Conservation (phyloP, 2,888 invertebrate genomes). For the Pediacus dermestoides region DNA sequence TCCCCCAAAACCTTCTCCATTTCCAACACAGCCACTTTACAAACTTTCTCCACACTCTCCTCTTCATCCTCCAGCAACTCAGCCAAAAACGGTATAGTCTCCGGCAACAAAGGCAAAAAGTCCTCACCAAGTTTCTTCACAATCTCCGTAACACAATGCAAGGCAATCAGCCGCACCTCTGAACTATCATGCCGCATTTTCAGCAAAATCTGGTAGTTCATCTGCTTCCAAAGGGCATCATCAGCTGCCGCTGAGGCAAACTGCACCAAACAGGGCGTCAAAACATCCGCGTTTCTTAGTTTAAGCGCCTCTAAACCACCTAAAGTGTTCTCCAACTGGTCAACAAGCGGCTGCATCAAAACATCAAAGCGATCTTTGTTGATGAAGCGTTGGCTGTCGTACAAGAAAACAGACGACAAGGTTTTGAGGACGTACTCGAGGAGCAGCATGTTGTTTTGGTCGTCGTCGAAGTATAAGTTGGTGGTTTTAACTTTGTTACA, state of each 20-base stretch:
- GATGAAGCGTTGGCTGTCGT: slow-evolving; percentile 80
- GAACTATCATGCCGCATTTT: slow-evolving; percentile 78
- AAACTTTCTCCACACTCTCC: slow-evolving; percentile 73
- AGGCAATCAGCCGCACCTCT: slow-evolving; percentile 68
- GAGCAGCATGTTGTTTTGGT: slow-evolving; percentile 59
- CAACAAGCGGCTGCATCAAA: slow-evolving; percentile 81
- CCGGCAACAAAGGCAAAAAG: slow-evolving; percentile 83
- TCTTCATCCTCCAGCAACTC: slow-evolving; percentile 91
- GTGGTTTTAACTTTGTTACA: slow-evolving; percentile 63
- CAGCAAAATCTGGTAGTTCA: slow-evolving; percentile 85
- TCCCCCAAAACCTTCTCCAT: slow-evolving; percentile 86
- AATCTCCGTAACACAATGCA: slow-evolving; percentile 72
- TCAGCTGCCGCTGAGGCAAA: slow-evolving; percentile 80
- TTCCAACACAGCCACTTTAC: slow-evolving; percentile 76
- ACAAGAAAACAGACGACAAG: slow-evolving; percentile 71
- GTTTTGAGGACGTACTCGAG: slow-evolving; percentile 72
- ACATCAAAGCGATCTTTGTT: slow-evolving; percentile 81
- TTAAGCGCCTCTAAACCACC: slow-evolving; percentile 62
- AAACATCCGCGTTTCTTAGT: slow-evolving; percentile 55
- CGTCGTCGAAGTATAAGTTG: slow-evolving; percentile 52
- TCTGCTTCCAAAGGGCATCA: slow-evolving; percentile 83
- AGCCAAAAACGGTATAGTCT: slow-evolving; percentile 90
- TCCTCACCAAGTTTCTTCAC: slow-evolving; percentile 83
- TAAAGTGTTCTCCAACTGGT: slow-evolving; percentile 78
- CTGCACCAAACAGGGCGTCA: slow-evolving; percentile 79